phyloP scores from a whole-genome alignment of 2,888 invertebrate genomes.

The Baronia brevicornis region DNA sequence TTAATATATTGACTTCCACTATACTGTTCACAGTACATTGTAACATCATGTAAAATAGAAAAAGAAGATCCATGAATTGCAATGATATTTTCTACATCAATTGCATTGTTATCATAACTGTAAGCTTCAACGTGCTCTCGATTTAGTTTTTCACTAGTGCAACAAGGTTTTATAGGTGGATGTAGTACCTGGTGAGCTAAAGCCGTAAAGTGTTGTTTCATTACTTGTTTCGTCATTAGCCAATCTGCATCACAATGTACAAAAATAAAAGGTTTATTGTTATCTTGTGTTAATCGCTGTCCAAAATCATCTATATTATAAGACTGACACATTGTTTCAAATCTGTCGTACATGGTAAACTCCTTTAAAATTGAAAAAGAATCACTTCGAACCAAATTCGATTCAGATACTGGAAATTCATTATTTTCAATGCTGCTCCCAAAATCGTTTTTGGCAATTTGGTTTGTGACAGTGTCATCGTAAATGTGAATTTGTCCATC shows the following conservation, averaged over 20 bases:
- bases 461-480: not conserved
- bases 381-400: slow-evolving; percentile 23
- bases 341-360: slow-evolving; percentile 18
- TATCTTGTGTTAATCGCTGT: slow-evolving; percentile 8
- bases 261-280: slow-evolving; percentile 12
- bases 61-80: too few relatives aligned
- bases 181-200: too few relatives aligned
- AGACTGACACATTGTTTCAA: slow-evolving; percentile 3
- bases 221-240: slow-evolving; percentile 24
- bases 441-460: not conserved
- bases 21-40: too few relatives aligned
- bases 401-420: not conserved
- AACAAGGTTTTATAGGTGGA: too few relatives aligned
- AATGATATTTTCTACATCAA: slow-evolving; percentile 1
- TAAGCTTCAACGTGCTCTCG: too few relatives aligned
- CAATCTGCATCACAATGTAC: slow-evolving; percentile 23
- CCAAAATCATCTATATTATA: too few relatives aligned
- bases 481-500: too few relatives aligned
- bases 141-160: too few relatives aligned
- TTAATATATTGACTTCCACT: too few relatives aligned
- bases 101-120: too few relatives aligned
- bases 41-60: too few relatives aligned
- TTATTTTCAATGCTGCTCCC: not conserved
- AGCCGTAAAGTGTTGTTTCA: too few relatives aligned
- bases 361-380: slow-evolving; percentile 34